These are phyloP conservation scores for Dallia pectoralis DNA, from an alignment of 2,797 vertebrate genomes.

Conservation along the genomic window DNA sequence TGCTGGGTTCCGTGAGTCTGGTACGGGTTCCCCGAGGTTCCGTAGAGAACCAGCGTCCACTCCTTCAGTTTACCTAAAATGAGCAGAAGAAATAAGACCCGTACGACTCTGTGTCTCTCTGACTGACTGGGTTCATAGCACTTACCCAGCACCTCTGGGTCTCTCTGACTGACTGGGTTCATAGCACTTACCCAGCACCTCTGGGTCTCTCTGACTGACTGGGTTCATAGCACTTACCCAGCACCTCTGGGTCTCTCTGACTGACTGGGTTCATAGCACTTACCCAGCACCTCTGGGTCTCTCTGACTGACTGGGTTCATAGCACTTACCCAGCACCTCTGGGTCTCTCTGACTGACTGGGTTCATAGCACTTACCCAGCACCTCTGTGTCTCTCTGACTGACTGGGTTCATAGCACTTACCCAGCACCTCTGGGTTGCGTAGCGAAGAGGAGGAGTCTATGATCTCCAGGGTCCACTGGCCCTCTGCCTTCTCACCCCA, in stretches of 20 bases:
- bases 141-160: constrained; percentile 82
- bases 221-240: constrained; percentile 76
- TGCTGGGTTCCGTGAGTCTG: constrained; percentile 56
- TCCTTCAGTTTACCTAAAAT: constrained; percentile 85
- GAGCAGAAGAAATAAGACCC: background rate
- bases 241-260: constrained; percentile 63
- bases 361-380: constrained; percentile 76
- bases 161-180: too few relatives aligned
- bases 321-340: constrained; percentile 81
- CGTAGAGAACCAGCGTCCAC: constrained; percentile 86
- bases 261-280: constrained; percentile 43
- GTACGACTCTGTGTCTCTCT: background rate
- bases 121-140: background rate
- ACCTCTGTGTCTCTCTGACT: too few relatives aligned
- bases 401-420: constrained; percentile 61
- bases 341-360: constrained; percentile 47
- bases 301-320: too few relatives aligned
- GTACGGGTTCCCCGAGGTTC: constrained; percentile 81
- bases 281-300: constrained; percentile 79
- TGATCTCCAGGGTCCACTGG: constrained; percentile 87
- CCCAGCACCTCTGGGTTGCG: constrained; percentile 82
- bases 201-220: constrained; percentile 47
- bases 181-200: constrained; percentile 82
- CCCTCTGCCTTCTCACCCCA: constrained; percentile 89
- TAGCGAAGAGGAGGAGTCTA: constrained; percentile 80